These are phyloP conservation scores for Epirrhoe alternata DNA, from an alignment of 2,888 invertebrate species.

Conservation along the genomic window DNA sequence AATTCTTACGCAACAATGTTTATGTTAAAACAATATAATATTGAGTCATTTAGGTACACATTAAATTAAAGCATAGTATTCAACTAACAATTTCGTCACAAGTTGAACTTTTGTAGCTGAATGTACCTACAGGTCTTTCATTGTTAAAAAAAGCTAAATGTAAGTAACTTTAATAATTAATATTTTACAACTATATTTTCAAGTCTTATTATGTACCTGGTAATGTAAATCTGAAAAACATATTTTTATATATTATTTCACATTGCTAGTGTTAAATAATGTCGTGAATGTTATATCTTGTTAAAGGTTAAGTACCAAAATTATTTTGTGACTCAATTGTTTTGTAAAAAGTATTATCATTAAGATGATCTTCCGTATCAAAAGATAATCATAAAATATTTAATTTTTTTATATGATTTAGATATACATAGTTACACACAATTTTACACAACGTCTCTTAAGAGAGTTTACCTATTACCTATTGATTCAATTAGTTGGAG, in stretches of 20 bases:
- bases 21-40: neutral
- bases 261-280: too few species aligned
- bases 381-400: too few species aligned
- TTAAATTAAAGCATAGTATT: neutral
- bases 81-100: too few species aligned
- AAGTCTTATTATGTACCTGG: constrained; percentile 3
- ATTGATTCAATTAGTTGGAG: neutral
- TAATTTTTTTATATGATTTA: too few species aligned
- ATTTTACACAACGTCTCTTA: neutral
- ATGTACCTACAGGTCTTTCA: too few species aligned
- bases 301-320: too few species aligned
- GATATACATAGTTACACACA: neutral
- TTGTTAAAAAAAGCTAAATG: too few species aligned
- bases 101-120: constrained; percentile 1
- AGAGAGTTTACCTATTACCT: neutral
- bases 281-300: too few species aligned
- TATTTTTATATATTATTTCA: constrained; percentile 8
- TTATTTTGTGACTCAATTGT: too few species aligned
- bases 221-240: constrained; percentile 4
- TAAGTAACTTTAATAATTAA: too few species aligned
- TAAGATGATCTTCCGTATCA: too few species aligned
- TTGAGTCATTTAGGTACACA: neutral
- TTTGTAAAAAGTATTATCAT: too few species aligned
- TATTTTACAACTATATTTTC: neutral
- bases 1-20: neutral